Evolutionary conservation across 2,113 vertebrate species (phyloP).

Genomic region (Trichechus manatus): DNA sequence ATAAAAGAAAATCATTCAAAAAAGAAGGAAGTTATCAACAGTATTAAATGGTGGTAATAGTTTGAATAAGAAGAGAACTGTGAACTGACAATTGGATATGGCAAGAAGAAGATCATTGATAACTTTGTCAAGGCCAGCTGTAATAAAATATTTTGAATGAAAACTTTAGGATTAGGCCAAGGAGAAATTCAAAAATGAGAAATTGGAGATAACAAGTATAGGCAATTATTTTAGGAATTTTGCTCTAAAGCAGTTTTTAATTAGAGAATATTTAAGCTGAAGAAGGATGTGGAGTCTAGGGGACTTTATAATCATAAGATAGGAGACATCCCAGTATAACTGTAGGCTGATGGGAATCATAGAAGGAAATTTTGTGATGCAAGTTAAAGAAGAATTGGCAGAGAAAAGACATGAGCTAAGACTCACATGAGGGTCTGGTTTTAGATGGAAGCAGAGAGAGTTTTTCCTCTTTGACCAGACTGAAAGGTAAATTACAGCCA

Average conservation of each 20-base stretch:
- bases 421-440: neutral
- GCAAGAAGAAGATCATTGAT: neutral
- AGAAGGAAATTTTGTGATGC: neutral
- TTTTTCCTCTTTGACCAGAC: neutral
- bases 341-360: neutral
- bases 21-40: neutral
- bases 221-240: neutral
- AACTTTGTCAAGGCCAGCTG: neutral
- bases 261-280: neutral
- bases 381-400: neutral
- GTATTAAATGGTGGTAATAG: neutral
- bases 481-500: neutral
- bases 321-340: neutral
- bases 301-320: neutral
- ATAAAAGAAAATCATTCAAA: neutral
- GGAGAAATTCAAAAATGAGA: neutral
- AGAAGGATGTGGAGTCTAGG: neutral
- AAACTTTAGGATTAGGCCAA: neutral
- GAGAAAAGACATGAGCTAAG: neutral
- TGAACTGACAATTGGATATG: neutral
- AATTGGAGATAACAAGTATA: neutral
- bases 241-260: neutral
- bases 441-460: neutral
- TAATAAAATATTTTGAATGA: conserved; percentile 16
- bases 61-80: neutral